Evolutionary conservation across 1,140 invertebrate genomes (phyloP), one percentile per base, ranked within the genome.

Genomic region (Drosophila persimilis): DNA sequence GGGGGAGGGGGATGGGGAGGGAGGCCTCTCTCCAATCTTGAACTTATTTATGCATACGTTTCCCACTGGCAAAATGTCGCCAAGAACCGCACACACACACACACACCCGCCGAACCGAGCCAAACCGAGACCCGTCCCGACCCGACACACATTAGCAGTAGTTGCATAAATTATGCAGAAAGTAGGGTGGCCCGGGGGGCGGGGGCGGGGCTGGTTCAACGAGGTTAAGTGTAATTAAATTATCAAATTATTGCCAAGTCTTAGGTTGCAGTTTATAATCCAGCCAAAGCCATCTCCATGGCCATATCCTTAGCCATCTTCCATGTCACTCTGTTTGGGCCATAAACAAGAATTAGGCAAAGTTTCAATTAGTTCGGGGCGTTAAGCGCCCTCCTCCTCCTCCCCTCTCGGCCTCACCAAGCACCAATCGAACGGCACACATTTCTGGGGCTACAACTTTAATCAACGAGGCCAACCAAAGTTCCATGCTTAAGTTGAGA

Each of bases 151-250:
- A 76, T 76, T 39, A 39, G 35, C 51, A 59, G 56, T 63, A 80
- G 58, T 69, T 85, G 80, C 80, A 84, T 85, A 85, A 85, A 85
- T 84, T 85, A 80, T 80, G 69, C 54, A 54, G 7, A 31, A 31
- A 31, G 31, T 26, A 5, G 31, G 31, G 31, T 3, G 31, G 8
- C 9, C 3, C 8, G 7, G 47, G 29, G 15, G 20, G 22, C 47
- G 35, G 15, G 44, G 45, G 47, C 0, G 29, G 45, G 20, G 31
- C 55, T 46, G 64, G 75, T 88, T 86, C 71, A 86, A 83, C 74
- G 83, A 78, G 81, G 81, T 86, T 86, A 86, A 86, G 81, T 86
- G 81, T 88, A 86, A 86, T 86, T 86, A 88, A 81, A 86, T 86
- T 86, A 86, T 88, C 83, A 86, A 86, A 86, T 86, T 86, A 86